phyloP scores from a whole-genome alignment of 2,888 invertebrate genomes.

The Mesorhabditis sp. region DNA sequence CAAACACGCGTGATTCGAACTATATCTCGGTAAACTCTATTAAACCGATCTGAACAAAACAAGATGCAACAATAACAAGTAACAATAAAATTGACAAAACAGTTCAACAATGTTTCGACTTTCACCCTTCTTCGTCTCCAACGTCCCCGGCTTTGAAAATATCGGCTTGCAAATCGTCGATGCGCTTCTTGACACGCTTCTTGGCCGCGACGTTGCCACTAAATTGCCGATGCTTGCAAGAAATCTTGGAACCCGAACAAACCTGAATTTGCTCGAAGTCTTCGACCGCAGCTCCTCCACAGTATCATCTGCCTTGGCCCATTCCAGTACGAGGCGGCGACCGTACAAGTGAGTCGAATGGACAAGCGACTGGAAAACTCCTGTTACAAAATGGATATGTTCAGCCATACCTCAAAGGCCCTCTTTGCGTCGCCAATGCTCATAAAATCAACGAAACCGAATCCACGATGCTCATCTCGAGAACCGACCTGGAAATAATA shows the following conservation, averaged over 20 bases:
- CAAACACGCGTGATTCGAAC: too few relatives aligned
- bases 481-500: constrained; percentile 22
- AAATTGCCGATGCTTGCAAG: background rate
- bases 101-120: background rate
- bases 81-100: background rate
- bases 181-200: constrained; percentile 2
- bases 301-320: constrained; percentile 76
- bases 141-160: constrained; percentile 4
- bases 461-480: constrained; percentile 75
- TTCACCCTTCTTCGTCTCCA: background rate
- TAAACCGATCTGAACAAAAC: too few relatives aligned
- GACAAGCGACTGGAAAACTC: constrained; percentile 56
- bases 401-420: constrained; percentile 77
- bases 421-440: constrained; percentile 78
- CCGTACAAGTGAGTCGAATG: constrained; percentile 97
- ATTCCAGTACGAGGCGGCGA: constrained; percentile 86
- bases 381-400: background rate
- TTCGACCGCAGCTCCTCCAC: constrained; percentile 72
- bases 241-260: background rate
- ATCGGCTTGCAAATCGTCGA: background rate
- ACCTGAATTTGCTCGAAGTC: constrained; percentile 45
- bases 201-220: background rate
- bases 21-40: too few relatives aligned
- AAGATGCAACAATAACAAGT: background rate
- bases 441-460: constrained; percentile 89